A percentile compares a stretch with the other conserved stretches of the same genome.
phyloP scores from a whole-genome alignment of 2,888 invertebrate genomes.

The Pediacus dermestoides region DNA sequence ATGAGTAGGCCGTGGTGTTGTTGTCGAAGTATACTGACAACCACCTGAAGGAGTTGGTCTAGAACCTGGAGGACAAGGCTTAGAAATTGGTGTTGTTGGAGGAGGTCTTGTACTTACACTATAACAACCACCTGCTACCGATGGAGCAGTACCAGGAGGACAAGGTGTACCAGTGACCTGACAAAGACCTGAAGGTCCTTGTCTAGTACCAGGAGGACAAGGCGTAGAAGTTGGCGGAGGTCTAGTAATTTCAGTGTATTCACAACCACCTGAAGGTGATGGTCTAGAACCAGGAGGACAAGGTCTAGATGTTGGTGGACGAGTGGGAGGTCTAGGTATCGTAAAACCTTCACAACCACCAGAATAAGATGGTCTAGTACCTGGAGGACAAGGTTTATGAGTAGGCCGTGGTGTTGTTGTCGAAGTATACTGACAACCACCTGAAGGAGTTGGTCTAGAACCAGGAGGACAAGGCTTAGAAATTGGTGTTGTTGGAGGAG shows the following conservation, averaged over 20 bases:
- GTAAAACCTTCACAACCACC: conserved; percentile 23
- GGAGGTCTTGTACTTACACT: no score
- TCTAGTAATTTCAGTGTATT: conserved; percentile 11
- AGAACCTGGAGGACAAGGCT: conserved; percentile 17
- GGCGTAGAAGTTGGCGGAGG: conserved; percentile 9
- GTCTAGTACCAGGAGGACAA: neutral
- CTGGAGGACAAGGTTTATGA: conserved; percentile 14
- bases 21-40: conserved; percentile 6
- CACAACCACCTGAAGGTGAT: conserved; percentile 23
- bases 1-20: neutral
- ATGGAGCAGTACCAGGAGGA: conserved; percentile 20
- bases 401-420: neutral
- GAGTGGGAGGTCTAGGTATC: conserved; percentile 11
- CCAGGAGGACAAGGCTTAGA: conserved; percentile 21
- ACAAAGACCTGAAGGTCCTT: neutral
- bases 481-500: no score
- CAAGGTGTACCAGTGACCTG: conserved; percentile 17
- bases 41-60: neutral
- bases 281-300: conserved; percentile 11
- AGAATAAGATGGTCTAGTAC: conserved; percentile 24
- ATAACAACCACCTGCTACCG: no score
- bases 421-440: conserved; percentile 6
- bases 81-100: conserved; percentile 8
- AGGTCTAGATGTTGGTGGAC: conserved; percentile 21
- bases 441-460: neutral